phyloP scores from a whole-genome alignment of 1,140 invertebrate genomes.

The Magallana angulata region DNA sequence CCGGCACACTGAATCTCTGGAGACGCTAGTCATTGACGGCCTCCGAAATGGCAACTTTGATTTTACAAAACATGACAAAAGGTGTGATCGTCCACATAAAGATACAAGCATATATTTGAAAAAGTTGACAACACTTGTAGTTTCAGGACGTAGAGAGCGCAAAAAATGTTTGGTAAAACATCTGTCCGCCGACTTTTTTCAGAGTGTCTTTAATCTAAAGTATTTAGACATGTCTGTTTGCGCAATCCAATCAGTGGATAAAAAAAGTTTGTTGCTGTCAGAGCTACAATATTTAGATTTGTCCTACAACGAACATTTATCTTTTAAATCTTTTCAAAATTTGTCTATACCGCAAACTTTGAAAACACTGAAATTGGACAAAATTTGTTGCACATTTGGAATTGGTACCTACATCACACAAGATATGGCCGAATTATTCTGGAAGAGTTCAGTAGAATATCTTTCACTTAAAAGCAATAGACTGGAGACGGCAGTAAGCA shows the following conservation, averaged over 20 bases:
- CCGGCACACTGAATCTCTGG: background rate
- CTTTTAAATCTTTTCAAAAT: background rate
- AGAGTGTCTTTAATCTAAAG: background rate
- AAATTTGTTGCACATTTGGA: constrained; percentile 11
- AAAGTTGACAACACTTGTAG: background rate
- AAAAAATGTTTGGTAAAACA: background rate
- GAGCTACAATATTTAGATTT: background rate
- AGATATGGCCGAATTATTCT: background rate
- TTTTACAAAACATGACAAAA: background rate
- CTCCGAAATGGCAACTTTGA: background rate
- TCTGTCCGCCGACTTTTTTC: background rate
- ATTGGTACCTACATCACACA: background rate
- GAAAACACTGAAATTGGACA: constrained; percentile 14
- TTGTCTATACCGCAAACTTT: background rate
- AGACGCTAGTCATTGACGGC: background rate
- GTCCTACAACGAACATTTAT: background rate
- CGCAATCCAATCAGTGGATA: background rate
- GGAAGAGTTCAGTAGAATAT: background rate
- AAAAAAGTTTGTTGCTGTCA: background rate
- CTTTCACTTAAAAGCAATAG: background rate
- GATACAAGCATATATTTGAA: background rate
- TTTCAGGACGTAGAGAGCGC: background rate
- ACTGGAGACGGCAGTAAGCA: background rate
- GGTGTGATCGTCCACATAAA: no score
- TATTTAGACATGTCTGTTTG: background rate